Evolutionary conservation across 2,888 invertebrate genomes (phyloP).

Genomic region (Conus canariensis): DNA sequence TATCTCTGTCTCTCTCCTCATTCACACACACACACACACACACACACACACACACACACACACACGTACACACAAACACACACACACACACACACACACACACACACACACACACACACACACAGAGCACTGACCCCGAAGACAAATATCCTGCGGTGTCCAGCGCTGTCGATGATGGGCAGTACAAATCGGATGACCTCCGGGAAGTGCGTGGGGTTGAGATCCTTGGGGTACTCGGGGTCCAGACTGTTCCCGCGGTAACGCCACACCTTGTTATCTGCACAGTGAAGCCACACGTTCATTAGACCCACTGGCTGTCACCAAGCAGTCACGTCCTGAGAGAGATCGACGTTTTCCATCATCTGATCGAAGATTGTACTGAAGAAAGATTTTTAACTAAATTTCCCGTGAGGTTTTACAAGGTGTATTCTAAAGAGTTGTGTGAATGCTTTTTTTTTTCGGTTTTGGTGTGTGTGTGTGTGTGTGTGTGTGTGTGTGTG

Average conservation of each 20-base stretch:
- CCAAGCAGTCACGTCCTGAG: background rate
- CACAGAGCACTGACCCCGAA: conserved; percentile 33
- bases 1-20: too few relatives aligned
- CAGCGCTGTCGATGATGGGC: conserved; percentile 11
- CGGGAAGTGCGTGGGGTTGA: conserved; percentile 31
- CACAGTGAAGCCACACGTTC: background rate
- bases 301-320: background rate
- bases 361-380: too few relatives aligned
- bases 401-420: too few relatives aligned
- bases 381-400: too few relatives aligned
- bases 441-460: too few relatives aligned
- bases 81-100: background rate
- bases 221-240: background rate
- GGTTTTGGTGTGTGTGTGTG: too few relatives aligned
- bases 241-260: conserved; percentile 4
- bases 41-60: too few relatives aligned
- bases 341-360: background rate
- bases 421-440: too few relatives aligned
- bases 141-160: conserved; percentile 31
- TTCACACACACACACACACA: too few relatives aligned
- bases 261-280: conserved; percentile 37
- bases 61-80: too few relatives aligned
- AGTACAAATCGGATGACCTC: conserved; percentile 37
- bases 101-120: background rate
- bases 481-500: background rate